Evolutionary conservation across 2,113 vertebrate species (phyloP).

Genomic region (Gallinago paraguaiae): DNA sequence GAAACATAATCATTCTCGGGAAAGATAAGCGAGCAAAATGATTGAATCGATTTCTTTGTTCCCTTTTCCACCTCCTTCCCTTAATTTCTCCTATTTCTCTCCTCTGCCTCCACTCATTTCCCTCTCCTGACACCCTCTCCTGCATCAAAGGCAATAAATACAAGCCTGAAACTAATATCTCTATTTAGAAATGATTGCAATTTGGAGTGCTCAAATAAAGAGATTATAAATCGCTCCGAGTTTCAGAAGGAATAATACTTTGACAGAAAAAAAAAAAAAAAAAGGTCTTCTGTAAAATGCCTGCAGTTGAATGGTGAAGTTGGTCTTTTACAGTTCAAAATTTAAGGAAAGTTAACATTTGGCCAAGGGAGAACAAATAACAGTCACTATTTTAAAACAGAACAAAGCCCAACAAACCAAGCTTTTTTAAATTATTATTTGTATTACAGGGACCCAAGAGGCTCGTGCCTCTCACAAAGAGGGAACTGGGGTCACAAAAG

Average conservation of each 20-base stretch:
- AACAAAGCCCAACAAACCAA: background rate
- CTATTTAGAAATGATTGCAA: background rate
- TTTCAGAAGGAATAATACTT: background rate
- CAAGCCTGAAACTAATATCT: background rate
- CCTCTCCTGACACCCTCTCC: background rate
- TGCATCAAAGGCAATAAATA: background rate
- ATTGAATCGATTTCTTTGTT: background rate
- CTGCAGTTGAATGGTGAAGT: background rate
- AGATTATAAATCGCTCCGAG: background rate
- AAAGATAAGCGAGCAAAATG: background rate
- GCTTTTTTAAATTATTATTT: background rate
- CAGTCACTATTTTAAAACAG: background rate
- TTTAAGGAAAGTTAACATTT: background rate
- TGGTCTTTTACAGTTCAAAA: background rate
- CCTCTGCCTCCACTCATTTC: conserved; percentile 24
- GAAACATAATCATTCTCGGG: background rate
- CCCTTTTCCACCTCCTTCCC: conserved; percentile 15
- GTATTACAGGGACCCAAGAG: background rate
- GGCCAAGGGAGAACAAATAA: background rate
- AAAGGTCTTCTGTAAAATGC: background rate
- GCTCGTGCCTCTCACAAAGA: background rate
- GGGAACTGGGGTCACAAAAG: background rate
- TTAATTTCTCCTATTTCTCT: background rate
- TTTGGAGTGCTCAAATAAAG: background rate
- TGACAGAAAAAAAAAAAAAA: background rate